These are phyloP conservation scores for Elysia crispata DNA, from an alignment of 2,888 invertebrate genomes.

Conservation along the genomic window DNA sequence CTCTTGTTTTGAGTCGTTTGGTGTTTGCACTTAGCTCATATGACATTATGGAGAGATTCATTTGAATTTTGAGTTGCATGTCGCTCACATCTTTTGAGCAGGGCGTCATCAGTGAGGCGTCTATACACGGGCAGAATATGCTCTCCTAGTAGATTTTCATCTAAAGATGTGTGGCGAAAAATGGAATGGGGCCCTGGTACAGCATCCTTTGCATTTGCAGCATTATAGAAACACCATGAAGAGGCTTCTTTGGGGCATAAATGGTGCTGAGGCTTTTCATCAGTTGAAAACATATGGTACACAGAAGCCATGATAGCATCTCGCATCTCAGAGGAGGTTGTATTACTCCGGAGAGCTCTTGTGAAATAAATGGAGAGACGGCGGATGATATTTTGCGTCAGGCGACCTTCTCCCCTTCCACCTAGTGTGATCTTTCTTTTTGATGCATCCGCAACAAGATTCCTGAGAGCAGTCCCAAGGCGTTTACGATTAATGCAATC, in stretches of 20 bases:
- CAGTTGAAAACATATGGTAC: slow-evolving; percentile 35
- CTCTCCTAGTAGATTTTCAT: background rate
- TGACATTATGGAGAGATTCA: slow-evolving; percentile 17
- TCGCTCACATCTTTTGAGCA: slow-evolving; percentile 17
- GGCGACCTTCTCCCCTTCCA: slow-evolving; percentile 30
- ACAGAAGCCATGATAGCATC: slow-evolving; percentile 18
- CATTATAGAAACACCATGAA: slow-evolving; percentile 34
- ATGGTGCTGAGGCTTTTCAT: slow-evolving; percentile 20
- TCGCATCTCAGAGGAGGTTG: slow-evolving; percentile 24
- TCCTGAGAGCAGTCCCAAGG: slow-evolving; percentile 41
- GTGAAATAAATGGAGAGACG: slow-evolving; percentile 33
- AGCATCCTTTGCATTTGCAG: background rate
- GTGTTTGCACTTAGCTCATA: slow-evolving; percentile 20
- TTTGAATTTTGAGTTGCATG: slow-evolving; percentile 31
- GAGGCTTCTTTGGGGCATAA: slow-evolving; percentile 24
- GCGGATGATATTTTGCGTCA: slow-evolving; percentile 32
- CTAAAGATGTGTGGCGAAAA: background rate
- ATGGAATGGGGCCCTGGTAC: background rate
- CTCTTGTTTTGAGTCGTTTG: background rate
- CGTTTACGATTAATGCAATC: slow-evolving; percentile 40
- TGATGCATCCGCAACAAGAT: slow-evolving; percentile 29
- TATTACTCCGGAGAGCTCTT: slow-evolving; percentile 25
- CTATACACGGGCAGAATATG: slow-evolving; percentile 26
- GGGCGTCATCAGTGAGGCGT: slow-evolving; percentile 6
- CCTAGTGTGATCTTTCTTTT: slow-evolving; percentile 37